Conservation (phyloP, 1,140 invertebrate species). For the Calephelis virginiensis region DNA sequence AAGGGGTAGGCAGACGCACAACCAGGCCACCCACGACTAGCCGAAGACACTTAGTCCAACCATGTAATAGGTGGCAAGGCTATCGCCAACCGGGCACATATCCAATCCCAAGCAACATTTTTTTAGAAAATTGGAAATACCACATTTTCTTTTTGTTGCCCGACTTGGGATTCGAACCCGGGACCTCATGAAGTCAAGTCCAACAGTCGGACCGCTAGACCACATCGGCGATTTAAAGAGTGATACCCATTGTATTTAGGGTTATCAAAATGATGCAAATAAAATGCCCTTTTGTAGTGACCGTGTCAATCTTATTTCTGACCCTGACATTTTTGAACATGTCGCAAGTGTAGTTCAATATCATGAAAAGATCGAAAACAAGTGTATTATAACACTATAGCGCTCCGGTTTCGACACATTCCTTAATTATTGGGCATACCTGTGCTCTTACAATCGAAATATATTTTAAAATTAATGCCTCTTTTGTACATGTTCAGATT, state of each 20-base stretch:
- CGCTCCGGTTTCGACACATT: slow-evolving; percentile 47
- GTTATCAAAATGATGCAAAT: slow-evolving; percentile 20
- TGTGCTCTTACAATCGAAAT: slow-evolving; percentile 15
- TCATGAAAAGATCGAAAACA: slow-evolving; percentile 51
- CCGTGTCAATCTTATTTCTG: slow-evolving; percentile 40
- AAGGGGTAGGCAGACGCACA: no score
- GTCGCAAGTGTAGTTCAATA: slow-evolving; percentile 49
- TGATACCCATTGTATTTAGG: neutral
- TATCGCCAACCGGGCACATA: no score
- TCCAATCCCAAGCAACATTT: no score
- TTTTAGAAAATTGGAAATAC: no score
- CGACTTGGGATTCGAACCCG: no score
- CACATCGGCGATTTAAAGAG: no score
- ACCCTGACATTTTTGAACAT: slow-evolving; percentile 55
- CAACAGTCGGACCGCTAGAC: no score
- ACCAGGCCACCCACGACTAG: no score
- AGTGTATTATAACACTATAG: slow-evolving; percentile 42
- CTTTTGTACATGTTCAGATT: slow-evolving; percentile 21
- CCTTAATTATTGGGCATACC: slow-evolving; percentile 32
- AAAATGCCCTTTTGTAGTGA: slow-evolving; percentile 43
- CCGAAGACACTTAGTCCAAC: no score
- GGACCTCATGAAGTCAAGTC: no score
- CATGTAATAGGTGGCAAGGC: no score
- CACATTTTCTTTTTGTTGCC: no score
- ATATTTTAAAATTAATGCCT: slow-evolving; percentile 21